These are phyloP conservation scores for Acanthopagrus latus DNA, from an alignment of 2,797 vertebrate genomes.

Conservation along the genomic window DNA sequence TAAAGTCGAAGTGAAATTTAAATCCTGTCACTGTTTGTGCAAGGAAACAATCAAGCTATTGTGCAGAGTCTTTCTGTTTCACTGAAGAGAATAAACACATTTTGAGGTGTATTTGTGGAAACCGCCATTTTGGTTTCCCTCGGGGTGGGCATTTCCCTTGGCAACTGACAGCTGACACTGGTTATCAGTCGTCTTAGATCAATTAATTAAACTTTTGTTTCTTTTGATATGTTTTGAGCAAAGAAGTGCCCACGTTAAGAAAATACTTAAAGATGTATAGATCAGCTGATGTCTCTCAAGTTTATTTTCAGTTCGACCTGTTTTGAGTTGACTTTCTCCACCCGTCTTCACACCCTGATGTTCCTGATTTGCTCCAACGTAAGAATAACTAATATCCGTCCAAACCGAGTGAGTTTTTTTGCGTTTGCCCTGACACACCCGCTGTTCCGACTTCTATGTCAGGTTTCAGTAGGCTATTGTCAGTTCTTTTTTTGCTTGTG, in stretches of 20 bases:
- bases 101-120: neutral
- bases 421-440: neutral
- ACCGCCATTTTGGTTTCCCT: neutral
- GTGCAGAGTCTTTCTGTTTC: neutral
- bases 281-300: neutral
- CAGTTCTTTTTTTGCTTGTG: neutral
- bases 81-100: neutral
- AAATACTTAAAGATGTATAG: too few species aligned
- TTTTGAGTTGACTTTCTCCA: neutral
- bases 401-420: neutral
- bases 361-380: neutral
- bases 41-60: neutral
- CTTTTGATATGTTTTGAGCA: too few species aligned
- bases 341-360: neutral
- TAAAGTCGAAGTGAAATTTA: neutral
- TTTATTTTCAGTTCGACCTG: neutral
- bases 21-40: neutral
- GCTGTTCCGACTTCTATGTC: neutral
- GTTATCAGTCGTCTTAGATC: too few species aligned
- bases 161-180: neutral
- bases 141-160: neutral
- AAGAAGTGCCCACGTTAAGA: too few species aligned
- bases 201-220: too few species aligned
- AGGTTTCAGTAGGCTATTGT: constrained; percentile 16
- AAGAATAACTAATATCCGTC: neutral